phyloP scores from a whole-genome alignment of 1,140 invertebrate species.

The Ruditapes philippinarum region DNA sequence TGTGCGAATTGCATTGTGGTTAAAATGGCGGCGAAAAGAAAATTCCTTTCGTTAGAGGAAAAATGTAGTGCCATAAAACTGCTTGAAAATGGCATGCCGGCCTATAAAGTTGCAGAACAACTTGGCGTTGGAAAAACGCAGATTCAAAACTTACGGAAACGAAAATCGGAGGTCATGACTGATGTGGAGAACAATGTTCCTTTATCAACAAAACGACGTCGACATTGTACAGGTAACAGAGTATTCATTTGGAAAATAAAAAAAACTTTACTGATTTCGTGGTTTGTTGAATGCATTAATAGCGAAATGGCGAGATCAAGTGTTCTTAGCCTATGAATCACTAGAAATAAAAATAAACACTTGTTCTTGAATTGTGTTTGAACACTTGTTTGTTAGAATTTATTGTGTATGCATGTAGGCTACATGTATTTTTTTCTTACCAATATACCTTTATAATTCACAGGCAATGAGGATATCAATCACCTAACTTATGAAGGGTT shows the following conservation, averaged over 20 bases:
- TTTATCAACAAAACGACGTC: too few species aligned
- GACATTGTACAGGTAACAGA: background rate
- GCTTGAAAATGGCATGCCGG: background rate
- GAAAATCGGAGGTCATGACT: too few species aligned
- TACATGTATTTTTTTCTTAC: constrained; percentile 15
- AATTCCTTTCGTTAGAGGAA: constrained; percentile 6
- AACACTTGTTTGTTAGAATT: constrained; percentile 18
- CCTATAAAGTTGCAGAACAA: too few species aligned
- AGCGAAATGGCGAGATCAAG: background rate
- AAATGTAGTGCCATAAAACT: background rate
- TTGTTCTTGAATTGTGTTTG: constrained; percentile 14
- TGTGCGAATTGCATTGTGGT: too few species aligned
- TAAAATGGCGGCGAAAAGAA: too few species aligned
- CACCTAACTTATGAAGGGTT: constrained; percentile 19
- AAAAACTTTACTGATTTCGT: constrained; percentile 15
- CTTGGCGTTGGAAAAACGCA: constrained; percentile 30
- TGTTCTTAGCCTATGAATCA: constrained; percentile 13
- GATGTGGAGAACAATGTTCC: too few species aligned
- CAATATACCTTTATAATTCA: constrained; percentile 18
- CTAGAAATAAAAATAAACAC: constrained; percentile 25
- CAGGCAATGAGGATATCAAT: constrained; percentile 24
- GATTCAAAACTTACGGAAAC: constrained; percentile 8
- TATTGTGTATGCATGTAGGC: constrained; percentile 18
- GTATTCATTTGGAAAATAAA: constrained; percentile 24
- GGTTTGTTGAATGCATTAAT: constrained; percentile 15